phyloP scores from a whole-genome alignment of 2,888 invertebrate species.

The Heteromyza rotundicornis region DNA sequence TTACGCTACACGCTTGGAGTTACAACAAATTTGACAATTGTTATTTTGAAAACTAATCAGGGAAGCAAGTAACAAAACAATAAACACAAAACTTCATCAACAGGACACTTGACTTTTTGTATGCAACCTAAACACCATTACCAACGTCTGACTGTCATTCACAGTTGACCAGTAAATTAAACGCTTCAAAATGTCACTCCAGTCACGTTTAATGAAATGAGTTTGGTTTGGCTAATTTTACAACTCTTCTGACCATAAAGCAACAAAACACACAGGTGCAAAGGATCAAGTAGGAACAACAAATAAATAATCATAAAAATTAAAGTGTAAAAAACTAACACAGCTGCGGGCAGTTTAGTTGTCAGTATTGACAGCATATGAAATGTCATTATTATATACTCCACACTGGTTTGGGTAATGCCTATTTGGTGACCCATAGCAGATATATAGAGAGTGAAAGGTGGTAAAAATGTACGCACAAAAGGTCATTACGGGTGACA shows the following conservation, averaged over 20 bases:
- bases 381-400: constrained; percentile 25
- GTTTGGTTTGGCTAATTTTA: constrained; percentile 32
- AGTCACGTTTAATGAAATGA: background rate
- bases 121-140: background rate
- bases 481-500: constrained; percentile 46
- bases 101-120: constrained; percentile 42
- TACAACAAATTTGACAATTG: constrained; percentile 10
- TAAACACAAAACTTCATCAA: background rate
- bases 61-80: constrained; percentile 25
- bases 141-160: constrained; percentile 29
- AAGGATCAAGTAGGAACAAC: background rate
- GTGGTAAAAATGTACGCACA: constrained; percentile 16
- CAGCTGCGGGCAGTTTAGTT: constrained; percentile 34
- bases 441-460: background rate
- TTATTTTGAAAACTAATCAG: constrained; percentile 44
- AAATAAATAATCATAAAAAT: too few relatives aligned
- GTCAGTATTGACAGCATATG: constrained; percentile 40
- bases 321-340: constrained; percentile 11
- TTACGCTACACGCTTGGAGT: constrained; percentile 28
- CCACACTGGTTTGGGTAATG: background rate
- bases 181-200: constrained; percentile 23
- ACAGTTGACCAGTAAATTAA: constrained; percentile 49
- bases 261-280: constrained; percentile 2
- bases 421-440: background rate
- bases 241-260: constrained; percentile 30